Evolutionary conservation across 1,140 invertebrate genomes (phyloP), one percentile per base, ranked within the genome.

Genomic region (Micrasema minimum): DNA sequence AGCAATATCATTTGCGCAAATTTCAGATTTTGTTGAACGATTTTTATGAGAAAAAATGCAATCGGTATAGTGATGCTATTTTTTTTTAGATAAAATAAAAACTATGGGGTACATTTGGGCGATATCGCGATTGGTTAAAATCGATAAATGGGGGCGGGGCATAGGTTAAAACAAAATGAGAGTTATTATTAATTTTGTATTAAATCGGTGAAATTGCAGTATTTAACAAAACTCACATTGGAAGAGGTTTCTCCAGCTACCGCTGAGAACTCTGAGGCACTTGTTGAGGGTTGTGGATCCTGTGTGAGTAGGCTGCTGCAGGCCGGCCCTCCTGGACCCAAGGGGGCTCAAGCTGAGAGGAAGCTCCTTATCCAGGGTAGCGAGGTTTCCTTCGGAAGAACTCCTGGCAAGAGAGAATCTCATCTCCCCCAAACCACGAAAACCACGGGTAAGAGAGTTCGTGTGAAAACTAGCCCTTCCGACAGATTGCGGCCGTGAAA

Each of bases 171-270:
- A n/a, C n/a, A n/a, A n/a, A n/a, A n/a, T n/a, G n/a, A n/a, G n/a
- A n/a, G n/a, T n/a, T n/a, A n/a, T n/a, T n/a, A n/a, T n/a, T n/a
- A n/a, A 4, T 31, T 31, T 31, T 31, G 26, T 31, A 31, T 7
- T 31, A 31, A 31, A 7, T 31, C 3, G 7, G 26, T 31, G 26
- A 31, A 31, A 41, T 14, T 31, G 26, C 26, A 46, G 16, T 46
- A 45, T 31, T 12, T 1, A 48, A 37, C 55, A 23, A 66, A 75
- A 89, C 88, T 88, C 85, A 89, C 88, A 82, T 85, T 87, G 83
- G 72, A 89, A 82, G 64, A 89, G 83, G 79, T 89, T 89, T 78
- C 87, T 89, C 88, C 88, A 89, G 77, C 86, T 88, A 31, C 88
- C 87, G 74, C 86, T 87, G 48, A 88, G 82, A 7, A 85, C 87